phyloP scores from a whole-genome alignment of 2,113 vertebrate genomes.

The Boleophthalmus pectinirostris region DNA sequence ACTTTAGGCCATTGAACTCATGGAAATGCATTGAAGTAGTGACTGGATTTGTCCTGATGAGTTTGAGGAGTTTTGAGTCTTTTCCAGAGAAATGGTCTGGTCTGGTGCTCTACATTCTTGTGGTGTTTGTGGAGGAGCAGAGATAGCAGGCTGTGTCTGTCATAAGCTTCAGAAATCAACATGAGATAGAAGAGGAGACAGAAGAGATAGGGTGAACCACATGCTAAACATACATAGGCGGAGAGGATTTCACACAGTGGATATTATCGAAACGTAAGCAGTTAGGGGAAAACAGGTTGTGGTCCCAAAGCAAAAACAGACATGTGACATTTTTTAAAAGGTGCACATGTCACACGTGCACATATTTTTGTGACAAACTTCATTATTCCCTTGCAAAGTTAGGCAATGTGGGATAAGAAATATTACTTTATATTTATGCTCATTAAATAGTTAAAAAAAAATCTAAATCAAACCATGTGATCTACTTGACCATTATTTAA shows the following conservation, averaged over 20 bases:
- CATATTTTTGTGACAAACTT: not conserved
- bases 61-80: slow-evolving; percentile 27
- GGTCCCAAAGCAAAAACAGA: not conserved
- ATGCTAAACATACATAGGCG: not conserved
- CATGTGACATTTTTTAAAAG: not conserved
- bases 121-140: slow-evolving; percentile 45
- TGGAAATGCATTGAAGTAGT: slow-evolving; percentile 6
- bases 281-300: not conserved
- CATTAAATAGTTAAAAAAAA: no score
- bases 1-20: not conserved
- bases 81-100: slow-evolving; percentile 22
- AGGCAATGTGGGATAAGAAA: no score
- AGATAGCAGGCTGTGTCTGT: slow-evolving; percentile 25
- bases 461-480: no score
- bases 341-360: not conserved
- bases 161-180: slow-evolving; percentile 30
- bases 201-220: slow-evolving; percentile 33
- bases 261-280: not conserved
- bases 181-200: not conserved
- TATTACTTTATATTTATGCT: no score
- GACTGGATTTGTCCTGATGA: slow-evolving; percentile 31
- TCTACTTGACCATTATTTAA: no score
- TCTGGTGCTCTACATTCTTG: slow-evolving; percentile 68
- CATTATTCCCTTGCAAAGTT: no score
- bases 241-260: not conserved